These are phyloP conservation scores for Agrilus cyanescens DNA, from an alignment of 2,888 invertebrate genomes.

Conservation along the genomic window DNA sequence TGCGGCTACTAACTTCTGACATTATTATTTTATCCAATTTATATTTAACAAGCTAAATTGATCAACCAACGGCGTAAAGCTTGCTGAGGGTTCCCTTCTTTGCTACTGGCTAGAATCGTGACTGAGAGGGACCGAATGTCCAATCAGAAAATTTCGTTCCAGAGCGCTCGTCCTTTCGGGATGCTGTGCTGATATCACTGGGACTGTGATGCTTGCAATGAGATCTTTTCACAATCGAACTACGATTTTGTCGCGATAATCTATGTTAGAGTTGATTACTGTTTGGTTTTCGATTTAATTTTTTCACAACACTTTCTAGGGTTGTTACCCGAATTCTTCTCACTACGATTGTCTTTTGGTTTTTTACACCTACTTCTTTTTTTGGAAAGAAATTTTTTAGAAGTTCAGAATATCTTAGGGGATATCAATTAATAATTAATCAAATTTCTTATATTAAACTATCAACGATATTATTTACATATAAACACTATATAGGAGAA, in stretches of 20 bases:
- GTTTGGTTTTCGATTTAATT: too few relatives aligned
- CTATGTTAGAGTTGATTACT: neutral
- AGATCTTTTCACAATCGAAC: constrained; percentile 7
- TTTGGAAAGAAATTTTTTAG: too few relatives aligned
- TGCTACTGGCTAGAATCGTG: constrained; percentile 8
- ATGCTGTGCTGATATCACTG: constrained; percentile 9
- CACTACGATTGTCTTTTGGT: too few relatives aligned
- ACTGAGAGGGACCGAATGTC: constrained; percentile 10
- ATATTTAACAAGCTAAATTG: constrained; percentile 38
- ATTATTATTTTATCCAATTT: constrained; percentile 39
- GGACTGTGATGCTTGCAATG: constrained; percentile 7
- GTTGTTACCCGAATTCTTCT: too few relatives aligned
- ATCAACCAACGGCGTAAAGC: constrained; percentile 9
- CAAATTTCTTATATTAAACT: too few relatives aligned
- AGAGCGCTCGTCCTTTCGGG: constrained; percentile 5
- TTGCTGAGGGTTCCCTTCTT: constrained; percentile 6
- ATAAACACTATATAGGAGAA: too few relatives aligned
- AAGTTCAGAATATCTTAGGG: too few relatives aligned
- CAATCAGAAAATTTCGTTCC: constrained; percentile 6
- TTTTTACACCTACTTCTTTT: too few relatives aligned
- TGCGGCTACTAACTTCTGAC: constrained; percentile 33
- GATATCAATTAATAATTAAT: too few relatives aligned
- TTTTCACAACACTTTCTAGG: too few relatives aligned
- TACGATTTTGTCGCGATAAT: constrained; percentile 9
- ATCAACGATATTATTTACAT: too few relatives aligned